These are phyloP conservation scores for Chloromyia formosa DNA, from an alignment of 2,888 invertebrate genomes.

Conservation along the genomic window DNA sequence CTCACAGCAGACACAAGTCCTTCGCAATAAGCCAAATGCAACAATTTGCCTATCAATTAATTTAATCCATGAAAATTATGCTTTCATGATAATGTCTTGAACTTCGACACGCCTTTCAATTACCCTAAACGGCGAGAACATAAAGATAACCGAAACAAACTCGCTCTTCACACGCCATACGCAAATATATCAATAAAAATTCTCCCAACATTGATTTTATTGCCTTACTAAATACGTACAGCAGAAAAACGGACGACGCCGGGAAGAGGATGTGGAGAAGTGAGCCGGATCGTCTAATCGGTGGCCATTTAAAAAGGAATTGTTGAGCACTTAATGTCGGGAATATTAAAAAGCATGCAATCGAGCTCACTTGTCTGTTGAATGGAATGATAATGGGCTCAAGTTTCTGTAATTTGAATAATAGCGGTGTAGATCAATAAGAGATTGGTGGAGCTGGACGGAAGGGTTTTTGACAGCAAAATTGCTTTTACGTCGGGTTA, in stretches of 20 bases:
- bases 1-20: neutral
- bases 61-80: neutral
- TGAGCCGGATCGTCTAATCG: neutral
- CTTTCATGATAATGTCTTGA: conserved; percentile 14
- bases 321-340: neutral
- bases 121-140: neutral
- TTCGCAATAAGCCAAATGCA: neutral
- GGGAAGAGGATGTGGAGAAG: neutral
- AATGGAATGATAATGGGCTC: neutral
- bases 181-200: conserved; percentile 13
- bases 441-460: too few relatives aligned
- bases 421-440: too few relatives aligned
- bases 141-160: neutral
- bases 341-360: conserved; percentile 9
- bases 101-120: conserved; percentile 17
- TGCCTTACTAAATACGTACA: neutral
- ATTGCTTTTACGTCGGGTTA: too few relatives aligned
- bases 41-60: conserved; percentile 16
- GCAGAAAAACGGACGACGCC: too few relatives aligned
- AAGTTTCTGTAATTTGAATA: neutral
- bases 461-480: too few relatives aligned
- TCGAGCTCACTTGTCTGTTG: neutral
- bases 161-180: conserved; percentile 6
- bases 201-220: conserved; percentile 1
- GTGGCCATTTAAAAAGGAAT: neutral